Evolutionary conservation across 1,140 invertebrate genomes (phyloP), one percentile per base, ranked within the genome.

Genomic region (Apis cerana): DNA sequence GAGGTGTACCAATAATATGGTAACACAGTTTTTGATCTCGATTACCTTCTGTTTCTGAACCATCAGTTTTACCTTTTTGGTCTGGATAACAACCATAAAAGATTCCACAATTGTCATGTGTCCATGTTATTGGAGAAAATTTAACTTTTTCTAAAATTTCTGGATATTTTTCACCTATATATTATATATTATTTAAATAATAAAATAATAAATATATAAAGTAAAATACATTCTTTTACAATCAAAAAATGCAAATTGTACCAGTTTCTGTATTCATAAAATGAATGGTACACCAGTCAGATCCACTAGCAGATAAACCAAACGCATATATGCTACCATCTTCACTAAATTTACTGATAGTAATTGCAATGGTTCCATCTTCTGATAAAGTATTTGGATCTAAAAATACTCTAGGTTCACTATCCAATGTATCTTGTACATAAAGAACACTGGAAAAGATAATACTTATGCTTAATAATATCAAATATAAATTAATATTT

Each of bases 11-110:
- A 56, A 99, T 89, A 75, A 94, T 93, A 94, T 99, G 99, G 94
- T 98, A 99, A 93, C 97, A 99, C 12, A 99, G 93, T 92, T 99
- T 99, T 92, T 99, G 98, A 94, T 99, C 96, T 91, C 97, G 95
- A 92, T 97, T 98, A 80, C 96, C 95, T 69, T 96, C 96, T 0
- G 98, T 99, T 93, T 99, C 98, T 0, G 97, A 98, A 2, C 99
- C 99, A 95, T 99, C 98, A 50, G 96, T 94, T 91, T 96, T 96
- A 68, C 97, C 97, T 83, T 96, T 95, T 91, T 97, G 96, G 59
- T 97, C 96, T 23, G 97, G 97, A 94, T 97, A 98, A 50, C 95
- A 94, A 85, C 97, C 97, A 94, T 99, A 99, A 94, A 99, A 99
- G 77, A 99, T 95, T 74, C 99, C 99, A 89, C 97, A 96, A 92